Base-by-base conservation (phyloP, 2,888 invertebrate species). In the Xestia xanthographa region DNA sequence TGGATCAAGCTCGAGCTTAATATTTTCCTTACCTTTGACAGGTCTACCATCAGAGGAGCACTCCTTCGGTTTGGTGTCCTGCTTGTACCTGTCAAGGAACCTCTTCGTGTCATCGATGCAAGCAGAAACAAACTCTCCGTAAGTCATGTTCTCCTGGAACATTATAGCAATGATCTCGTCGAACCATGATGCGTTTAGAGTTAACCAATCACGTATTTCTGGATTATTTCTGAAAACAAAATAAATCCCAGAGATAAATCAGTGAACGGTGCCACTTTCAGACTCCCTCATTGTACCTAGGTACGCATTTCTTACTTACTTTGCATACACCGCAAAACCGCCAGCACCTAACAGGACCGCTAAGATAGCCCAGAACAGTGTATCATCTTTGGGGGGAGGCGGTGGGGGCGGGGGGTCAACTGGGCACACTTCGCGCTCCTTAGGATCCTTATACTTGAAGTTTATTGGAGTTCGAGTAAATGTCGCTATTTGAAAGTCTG, bases 181-280 rank as follows among this genome's bases (percentile, higher is more conserved):
- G 22, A 97, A 97, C 92, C 97, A 97, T 2, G 98, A 98, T n/a
- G 97, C 96, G 92, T 97, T 97, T 70, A 97, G 95, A 73, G 97
- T 96, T 17, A 98, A 89, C 91, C 97, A 97, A 77, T 97, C 97
- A 70, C 98, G 97, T 84, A 98, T 97, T 82, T 97, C 97, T 65
- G 97, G 97, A 87, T 98, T 87, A n/a, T 85, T 76, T 84, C 95
- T 94, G 83, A 34, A 82, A 56, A 17, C 8, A n/a, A 20, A 20
- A 58, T 56, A 5, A 60, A 11, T 20, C 29, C 12, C 9, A 41
- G 41, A 41, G 41, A 41, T 41, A 41, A 9, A 41, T 41, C 22
- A 22, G 22, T 22, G 22, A 50, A 22, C 50, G 50, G 50, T 11
- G 50, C 50, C 4, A 26, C 5, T 53, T 53, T 53, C n/a, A n/a